These are phyloP conservation scores for Sinocyclocheilus rhinocerous DNA, from an alignment of 2,113 vertebrate species.

Conservation along the genomic window DNA sequence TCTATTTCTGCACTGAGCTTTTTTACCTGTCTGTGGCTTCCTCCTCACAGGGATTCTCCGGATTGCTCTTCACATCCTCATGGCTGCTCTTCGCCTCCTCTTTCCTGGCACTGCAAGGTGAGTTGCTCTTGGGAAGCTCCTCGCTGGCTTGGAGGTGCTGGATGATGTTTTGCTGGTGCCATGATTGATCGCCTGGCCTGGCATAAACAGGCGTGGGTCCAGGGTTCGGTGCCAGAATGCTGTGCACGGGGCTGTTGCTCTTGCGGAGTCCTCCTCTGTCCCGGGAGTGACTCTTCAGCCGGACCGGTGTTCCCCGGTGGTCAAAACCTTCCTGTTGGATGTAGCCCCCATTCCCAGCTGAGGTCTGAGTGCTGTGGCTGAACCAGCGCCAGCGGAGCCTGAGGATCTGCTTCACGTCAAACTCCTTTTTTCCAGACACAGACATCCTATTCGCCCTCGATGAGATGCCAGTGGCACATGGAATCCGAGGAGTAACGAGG, in stretches of 20 bases:
- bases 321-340: slow-evolving; percentile 94
- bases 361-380: slow-evolving; percentile 89
- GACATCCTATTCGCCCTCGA: slow-evolving; percentile 81
- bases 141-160: slow-evolving; percentile 81
- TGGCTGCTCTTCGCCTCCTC: slow-evolving; percentile 72
- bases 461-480: slow-evolving; percentile 64
- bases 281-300: slow-evolving; percentile 89
- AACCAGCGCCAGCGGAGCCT: slow-evolving; percentile 97
- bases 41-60: slow-evolving; percentile 76
- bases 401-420: slow-evolving; percentile 97
- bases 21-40: slow-evolving; percentile 87
- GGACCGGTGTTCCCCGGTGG: slow-evolving; percentile 84
- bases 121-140: slow-evolving; percentile 73
- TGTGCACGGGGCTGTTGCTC: slow-evolving; percentile 86
- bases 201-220: slow-evolving; percentile 81
- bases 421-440: slow-evolving; percentile 93
- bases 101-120: slow-evolving; percentile 74
- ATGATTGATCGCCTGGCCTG: slow-evolving; percentile 79
- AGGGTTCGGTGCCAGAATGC: slow-evolving; percentile 82
- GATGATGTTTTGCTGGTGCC: slow-evolving; percentile 83
- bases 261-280: slow-evolving; percentile 87
- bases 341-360: slow-evolving; percentile 84
- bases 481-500: slow-evolving; percentile 67
- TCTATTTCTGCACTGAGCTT: slow-evolving; percentile 38
- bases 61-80: slow-evolving; percentile 80